Evolutionary conservation across 2,113 vertebrate genomes (phyloP).

Genomic region (Cariama cristata): DNA sequence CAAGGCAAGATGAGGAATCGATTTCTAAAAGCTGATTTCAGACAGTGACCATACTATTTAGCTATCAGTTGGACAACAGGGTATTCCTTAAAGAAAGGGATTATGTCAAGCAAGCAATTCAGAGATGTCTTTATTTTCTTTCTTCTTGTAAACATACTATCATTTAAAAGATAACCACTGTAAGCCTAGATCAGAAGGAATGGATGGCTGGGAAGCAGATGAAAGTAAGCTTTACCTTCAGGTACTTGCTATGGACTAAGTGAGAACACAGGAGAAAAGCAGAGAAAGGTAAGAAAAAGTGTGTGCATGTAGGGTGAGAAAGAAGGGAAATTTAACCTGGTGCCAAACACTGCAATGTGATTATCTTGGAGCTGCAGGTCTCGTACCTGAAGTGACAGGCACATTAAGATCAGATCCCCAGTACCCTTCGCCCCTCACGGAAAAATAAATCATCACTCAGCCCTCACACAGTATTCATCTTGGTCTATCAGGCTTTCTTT

Average conservation of each 20-base stretch:
- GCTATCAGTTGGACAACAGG: not conserved
- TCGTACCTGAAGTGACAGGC: not conserved
- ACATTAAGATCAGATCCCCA: conserved; percentile 8
- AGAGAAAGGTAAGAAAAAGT: not conserved
- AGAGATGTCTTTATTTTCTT: not conserved
- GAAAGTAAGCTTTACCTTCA: not conserved
- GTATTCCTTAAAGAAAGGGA: not conserved
- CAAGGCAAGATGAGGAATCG: not conserved
- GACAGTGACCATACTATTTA: not conserved
- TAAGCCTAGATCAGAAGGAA: not conserved
- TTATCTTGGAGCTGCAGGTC: conserved; percentile 37
- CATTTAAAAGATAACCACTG: not conserved
- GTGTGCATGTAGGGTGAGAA: not conserved
- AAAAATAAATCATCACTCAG: conserved; percentile 42
- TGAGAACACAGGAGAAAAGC: not conserved
- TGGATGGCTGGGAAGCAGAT: not conserved
- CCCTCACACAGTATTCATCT: conserved; percentile 45
- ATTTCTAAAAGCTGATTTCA: not conserved
- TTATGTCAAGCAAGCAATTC: not conserved
- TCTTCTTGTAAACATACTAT: not conserved
- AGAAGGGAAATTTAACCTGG: not conserved
- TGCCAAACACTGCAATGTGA: not conserved
- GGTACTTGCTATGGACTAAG: not conserved
- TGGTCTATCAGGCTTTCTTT: conserved; percentile 36
- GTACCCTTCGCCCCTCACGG: not conserved